Conservation (phyloP, 2,888 invertebrate species). For the Parnassius mnemosyne region DNA sequence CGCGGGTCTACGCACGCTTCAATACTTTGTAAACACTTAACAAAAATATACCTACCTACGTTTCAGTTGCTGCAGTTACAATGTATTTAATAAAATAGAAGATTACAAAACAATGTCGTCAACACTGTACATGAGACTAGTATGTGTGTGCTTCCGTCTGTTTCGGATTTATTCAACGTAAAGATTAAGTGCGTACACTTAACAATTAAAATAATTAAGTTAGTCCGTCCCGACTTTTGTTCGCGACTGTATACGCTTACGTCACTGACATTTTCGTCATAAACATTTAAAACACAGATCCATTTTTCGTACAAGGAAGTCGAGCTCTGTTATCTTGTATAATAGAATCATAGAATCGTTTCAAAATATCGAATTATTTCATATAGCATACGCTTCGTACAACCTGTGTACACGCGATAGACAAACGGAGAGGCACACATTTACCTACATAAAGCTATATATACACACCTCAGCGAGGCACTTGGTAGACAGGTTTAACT, state of each 20-base stretch:
- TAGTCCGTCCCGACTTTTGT: background rate
- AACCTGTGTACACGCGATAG: conserved; percentile 21
- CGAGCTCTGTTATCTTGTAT: background rate
- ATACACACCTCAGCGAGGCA: conserved; percentile 68
- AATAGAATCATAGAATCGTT: background rate
- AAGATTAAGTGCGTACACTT: background rate
- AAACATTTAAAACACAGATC: background rate
- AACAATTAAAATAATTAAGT: background rate
- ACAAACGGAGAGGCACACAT: conserved; percentile 61
- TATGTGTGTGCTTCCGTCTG: conserved; percentile 40
- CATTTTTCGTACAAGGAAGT: background rate
- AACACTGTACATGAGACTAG: conserved; percentile 70
- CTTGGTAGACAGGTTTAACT: conserved; percentile 46
- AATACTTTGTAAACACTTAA: conserved; percentile 55
- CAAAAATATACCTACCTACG: conserved; percentile 72
- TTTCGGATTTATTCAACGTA: background rate
- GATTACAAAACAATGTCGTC: conserved; percentile 64
- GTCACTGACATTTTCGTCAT: background rate
- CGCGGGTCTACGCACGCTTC: conserved; percentile 27
- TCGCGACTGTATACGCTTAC: background rate
- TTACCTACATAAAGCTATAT: conserved; percentile 68
- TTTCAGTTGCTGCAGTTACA: conserved; percentile 48
- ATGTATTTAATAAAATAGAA: conserved; percentile 60
- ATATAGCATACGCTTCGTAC: background rate
- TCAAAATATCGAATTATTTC: background rate